These are phyloP conservation scores for Guaruba guarouba DNA, from an alignment of 2,113 vertebrate species.

Conservation along the genomic window DNA sequence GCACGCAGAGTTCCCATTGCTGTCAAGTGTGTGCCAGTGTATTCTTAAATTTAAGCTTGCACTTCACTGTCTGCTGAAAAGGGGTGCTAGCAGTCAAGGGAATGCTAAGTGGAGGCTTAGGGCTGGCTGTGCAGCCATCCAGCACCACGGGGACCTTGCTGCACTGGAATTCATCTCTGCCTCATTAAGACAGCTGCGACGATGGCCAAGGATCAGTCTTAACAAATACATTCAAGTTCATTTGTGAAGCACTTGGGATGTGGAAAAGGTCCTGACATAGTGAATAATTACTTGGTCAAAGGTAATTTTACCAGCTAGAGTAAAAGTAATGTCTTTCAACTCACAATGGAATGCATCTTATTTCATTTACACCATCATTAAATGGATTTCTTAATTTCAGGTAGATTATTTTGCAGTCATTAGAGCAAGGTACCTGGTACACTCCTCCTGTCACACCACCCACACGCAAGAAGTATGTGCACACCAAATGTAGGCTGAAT, in stretches of 20 bases:
- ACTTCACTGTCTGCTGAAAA: not conserved
- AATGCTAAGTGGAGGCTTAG: not conserved
- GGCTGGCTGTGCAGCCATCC: not conserved
- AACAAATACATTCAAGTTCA: not conserved
- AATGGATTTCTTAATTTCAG: constrained; percentile 23
- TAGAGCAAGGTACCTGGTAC: not conserved
- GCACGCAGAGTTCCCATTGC: not conserved
- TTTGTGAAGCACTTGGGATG: not conserved
- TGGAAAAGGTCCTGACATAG: not conserved
- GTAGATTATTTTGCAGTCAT: not conserved
- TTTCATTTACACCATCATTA: not conserved
- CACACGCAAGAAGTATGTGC: not conserved
- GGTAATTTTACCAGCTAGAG: not conserved
- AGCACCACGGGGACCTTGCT: not conserved
- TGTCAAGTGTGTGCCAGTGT: not conserved
- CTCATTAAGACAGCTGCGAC: not conserved
- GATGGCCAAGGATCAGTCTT: not conserved
- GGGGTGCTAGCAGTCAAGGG: not conserved
- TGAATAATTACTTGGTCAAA: not conserved
- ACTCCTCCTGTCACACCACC: not conserved
- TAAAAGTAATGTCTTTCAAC: not conserved
- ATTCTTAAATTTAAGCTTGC: not conserved
- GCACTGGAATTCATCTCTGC: not conserved
- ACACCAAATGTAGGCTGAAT: constrained; percentile 1
- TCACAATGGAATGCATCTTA: not conserved